A percentile compares a stretch with the other conserved stretches of the same genome.
Evolutionary conservation across 30 jellyfish, hydroid and myxozoan species (phyloP).

Genomic region (Phacellophora camtschatica): DNA sequence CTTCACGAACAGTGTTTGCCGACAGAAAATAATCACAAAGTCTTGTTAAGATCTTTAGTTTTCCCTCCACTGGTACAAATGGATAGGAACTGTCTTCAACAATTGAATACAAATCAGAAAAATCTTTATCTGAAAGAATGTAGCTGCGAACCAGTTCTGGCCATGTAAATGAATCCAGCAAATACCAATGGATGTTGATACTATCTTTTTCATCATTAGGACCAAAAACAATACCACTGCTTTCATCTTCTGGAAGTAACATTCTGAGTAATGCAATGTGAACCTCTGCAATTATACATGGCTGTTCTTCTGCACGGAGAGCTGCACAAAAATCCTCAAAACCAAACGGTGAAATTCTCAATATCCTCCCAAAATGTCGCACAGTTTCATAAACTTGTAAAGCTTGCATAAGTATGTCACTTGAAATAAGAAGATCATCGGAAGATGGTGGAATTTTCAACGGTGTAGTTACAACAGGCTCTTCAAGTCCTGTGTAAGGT

Average conservation of each 20-base stretch:
- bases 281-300: conserved; percentile 80
- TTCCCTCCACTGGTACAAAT: conserved; percentile 71
- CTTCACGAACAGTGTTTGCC: conserved; percentile 78
- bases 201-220: conserved; percentile 89
- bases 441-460: conserved; percentile 80
- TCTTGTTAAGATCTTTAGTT: conserved; percentile 56
- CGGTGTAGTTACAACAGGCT: conserved; percentile 48
- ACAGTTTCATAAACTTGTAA: conserved; percentile 87
- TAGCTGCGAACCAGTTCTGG: conserved; percentile 91
- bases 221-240: conserved; percentile 74
- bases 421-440: conserved; percentile 64
- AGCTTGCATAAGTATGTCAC: conserved; percentile 73
- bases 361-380: conserved; percentile 86
- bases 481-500: conserved; percentile 7
- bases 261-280: conserved; percentile 67
- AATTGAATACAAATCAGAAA: conserved; percentile 51
- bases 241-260: conserved; percentile 81
- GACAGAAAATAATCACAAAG: conserved; percentile 69
- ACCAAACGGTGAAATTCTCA: conserved; percentile 83
- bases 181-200: conserved; percentile 76
- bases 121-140: conserved; percentile 74
- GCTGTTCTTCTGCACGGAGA: conserved; percentile 80
- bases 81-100: conserved; percentile 83
- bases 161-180: conserved; percentile 92
- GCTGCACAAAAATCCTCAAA: conserved; percentile 96